Base-by-base conservation (phyloP, 2,797 vertebrate species). In the Rhinogobio ventralis region DNA sequence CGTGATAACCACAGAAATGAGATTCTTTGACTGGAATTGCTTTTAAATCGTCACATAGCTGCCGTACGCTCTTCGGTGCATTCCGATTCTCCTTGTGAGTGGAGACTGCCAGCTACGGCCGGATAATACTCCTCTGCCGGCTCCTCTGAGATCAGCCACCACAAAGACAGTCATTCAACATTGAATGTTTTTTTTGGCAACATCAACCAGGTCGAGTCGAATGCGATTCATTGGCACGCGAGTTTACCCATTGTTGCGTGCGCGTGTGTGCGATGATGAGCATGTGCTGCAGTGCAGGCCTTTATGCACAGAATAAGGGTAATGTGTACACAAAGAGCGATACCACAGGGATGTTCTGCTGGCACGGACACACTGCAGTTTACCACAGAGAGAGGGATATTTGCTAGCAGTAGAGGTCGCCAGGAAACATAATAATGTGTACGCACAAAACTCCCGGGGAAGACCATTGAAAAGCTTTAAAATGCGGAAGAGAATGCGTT, bases 31-130 rank as follows among this genome's bases (percentile, higher is more conserved):
- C 76, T 85, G 83, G 75, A 85, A 85, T 85, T 85, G 67, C 83
- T 85, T 85, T 85, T 85, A 85, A 85, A 85, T 79, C 76, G 53
- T 66, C 76, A 79, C 83, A 85, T 79, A 79, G 75, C 53, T 15
- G 49, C 74, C 62, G 20, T 83, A 64, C 49, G 42, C 84, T 60
- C n/a, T 86, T 66, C 25, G 49, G 14, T 33, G 86, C 39, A 68
- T 72, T 83, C 62, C 45, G 57, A 75, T 25, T 81, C 83, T 74
- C 81, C 84, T 90, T 89, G 60, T 53, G 67, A 88, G 83, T 83
- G 71, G 73, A 86, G 78, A 90, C 87, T 85, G 89, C 81, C 78
- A 71, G 83, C 87, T 84, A 69, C 81, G 68, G 91, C 89, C 85
- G 89, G 90, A 92, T 93, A 85, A 85, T 85, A 79, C 68, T 81